These are phyloP conservation scores for Anthonomus grandis DNA, from an alignment of 1,140 invertebrate species.

Conservation along the genomic window DNA sequence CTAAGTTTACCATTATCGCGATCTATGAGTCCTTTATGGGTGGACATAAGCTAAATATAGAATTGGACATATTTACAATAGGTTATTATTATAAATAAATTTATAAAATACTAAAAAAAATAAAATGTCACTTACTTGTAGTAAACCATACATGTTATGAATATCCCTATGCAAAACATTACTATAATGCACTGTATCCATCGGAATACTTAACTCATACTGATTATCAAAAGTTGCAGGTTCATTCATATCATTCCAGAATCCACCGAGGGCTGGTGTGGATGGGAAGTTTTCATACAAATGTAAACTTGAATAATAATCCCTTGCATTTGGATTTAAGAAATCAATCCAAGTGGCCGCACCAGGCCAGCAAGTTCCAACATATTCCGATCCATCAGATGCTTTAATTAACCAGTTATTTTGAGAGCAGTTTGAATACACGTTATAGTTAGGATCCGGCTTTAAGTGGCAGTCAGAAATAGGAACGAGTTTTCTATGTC, in stretches of 20 bases:
- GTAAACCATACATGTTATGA: conserved; percentile 39
- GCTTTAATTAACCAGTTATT: conserved; percentile 84
- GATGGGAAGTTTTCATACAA: conserved; percentile 56
- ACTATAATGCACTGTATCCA: conserved; percentile 50
- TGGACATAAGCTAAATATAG: conserved; percentile 50
- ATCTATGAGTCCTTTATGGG: conserved; percentile 76
- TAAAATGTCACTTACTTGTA: conserved; percentile 39
- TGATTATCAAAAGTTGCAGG: conserved; percentile 74
- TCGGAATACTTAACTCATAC: conserved; percentile 60
- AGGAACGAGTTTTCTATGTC: conserved; percentile 62
- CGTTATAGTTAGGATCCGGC: conserved; percentile 57
- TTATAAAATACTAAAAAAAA: neutral
- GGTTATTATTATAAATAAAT: too few species aligned
- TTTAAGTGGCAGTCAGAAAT: conserved; percentile 79
- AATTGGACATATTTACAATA: neutral
- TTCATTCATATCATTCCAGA: conserved; percentile 84
- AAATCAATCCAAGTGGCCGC: conserved; percentile 68
- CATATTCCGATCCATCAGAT: conserved; percentile 81
- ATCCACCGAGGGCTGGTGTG: conserved; percentile 59
- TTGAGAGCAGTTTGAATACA: conserved; percentile 67
- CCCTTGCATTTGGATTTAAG: conserved; percentile 60
- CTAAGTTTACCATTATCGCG: conserved; percentile 65
- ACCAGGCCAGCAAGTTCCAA: conserved; percentile 62
- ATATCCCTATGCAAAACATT: conserved; percentile 33
- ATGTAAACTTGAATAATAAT: conserved; percentile 65